Conservation (phyloP, 2,113 vertebrate genomes). For the Petromus typicus region DNA sequence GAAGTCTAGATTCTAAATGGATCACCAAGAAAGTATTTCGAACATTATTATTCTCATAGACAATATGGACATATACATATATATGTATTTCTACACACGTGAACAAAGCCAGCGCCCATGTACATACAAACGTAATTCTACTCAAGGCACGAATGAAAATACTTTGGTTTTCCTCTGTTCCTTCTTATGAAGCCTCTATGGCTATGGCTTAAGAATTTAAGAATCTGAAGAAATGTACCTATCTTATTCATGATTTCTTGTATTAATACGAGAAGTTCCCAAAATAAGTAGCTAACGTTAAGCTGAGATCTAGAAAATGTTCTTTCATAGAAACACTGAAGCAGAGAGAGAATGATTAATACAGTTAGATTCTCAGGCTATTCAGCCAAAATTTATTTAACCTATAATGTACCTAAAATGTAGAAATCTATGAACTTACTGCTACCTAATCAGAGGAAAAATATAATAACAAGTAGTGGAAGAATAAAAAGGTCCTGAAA, state of each 20-base stretch:
- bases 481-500: background rate
- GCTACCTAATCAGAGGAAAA: background rate
- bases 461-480: background rate
- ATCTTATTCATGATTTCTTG: background rate
- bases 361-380: background rate
- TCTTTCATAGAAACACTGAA: background rate
- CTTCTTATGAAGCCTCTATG: background rate
- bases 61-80: background rate
- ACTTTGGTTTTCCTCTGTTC: background rate
- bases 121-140: conserved; percentile 18
- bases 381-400: conserved; percentile 23
- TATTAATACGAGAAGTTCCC: background rate
- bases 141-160: conserved; percentile 50
- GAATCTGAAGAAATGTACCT: background rate
- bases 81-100: background rate
- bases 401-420: background rate
- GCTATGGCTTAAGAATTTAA: background rate
- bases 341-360: background rate
- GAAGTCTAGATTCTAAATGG: background rate
- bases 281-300: background rate
- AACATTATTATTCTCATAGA: background rate
- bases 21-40: conserved; percentile 41
- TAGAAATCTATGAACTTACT: background rate
- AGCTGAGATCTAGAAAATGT: conserved; percentile 14
- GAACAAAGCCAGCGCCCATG: background rate